Evolutionary conservation across 2,113 vertebrate genomes (phyloP).

Genomic region (Ellobius talpinus): DNA sequence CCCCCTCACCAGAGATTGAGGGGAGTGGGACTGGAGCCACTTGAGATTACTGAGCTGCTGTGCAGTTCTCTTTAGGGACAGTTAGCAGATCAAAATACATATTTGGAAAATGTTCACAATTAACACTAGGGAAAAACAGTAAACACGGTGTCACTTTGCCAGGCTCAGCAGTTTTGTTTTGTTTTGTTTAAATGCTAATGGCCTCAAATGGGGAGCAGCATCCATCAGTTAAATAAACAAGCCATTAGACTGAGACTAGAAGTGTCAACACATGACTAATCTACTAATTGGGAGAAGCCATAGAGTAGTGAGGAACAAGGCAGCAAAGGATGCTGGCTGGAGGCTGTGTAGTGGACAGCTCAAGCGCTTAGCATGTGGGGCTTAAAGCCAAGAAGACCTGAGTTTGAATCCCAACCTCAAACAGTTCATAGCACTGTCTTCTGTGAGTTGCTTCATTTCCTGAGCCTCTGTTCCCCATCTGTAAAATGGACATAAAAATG

Average conservation of each 20-base stretch:
- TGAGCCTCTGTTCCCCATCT: conserved; percentile 32
- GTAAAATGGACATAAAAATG: conserved; percentile 31
- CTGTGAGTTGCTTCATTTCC: conserved; percentile 23
- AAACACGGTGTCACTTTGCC: conserved; percentile 80
- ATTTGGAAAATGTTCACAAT: conserved; percentile 79
- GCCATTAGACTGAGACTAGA: conserved; percentile 79
- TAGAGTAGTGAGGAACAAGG: conserved; percentile 46
- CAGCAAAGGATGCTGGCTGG: conserved; percentile 65
- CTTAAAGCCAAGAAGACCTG: conserved; percentile 15
- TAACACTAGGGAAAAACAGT: conserved; percentile 77
- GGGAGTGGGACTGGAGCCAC: conserved; percentile 11
- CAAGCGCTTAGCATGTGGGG: not conserved
- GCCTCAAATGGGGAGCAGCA: conserved; percentile 81
- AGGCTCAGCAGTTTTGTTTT: conserved; percentile 83
- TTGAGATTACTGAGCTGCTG: conserved; percentile 47
- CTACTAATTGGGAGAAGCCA: conserved; percentile 80
- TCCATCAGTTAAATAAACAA: conserved; percentile 85
- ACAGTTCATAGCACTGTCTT: not conserved
- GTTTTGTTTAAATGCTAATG: conserved; percentile 84
- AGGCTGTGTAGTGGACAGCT: conserved; percentile 44
- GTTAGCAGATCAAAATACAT: conserved; percentile 81
- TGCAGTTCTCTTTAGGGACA: conserved; percentile 67
- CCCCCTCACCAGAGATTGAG: conserved; percentile 43
- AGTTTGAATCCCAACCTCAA: conserved; percentile 52
- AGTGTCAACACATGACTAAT: conserved; percentile 84